Base-by-base conservation (phyloP, 23 tunicate species). In the Ascidia mentula region DNA sequence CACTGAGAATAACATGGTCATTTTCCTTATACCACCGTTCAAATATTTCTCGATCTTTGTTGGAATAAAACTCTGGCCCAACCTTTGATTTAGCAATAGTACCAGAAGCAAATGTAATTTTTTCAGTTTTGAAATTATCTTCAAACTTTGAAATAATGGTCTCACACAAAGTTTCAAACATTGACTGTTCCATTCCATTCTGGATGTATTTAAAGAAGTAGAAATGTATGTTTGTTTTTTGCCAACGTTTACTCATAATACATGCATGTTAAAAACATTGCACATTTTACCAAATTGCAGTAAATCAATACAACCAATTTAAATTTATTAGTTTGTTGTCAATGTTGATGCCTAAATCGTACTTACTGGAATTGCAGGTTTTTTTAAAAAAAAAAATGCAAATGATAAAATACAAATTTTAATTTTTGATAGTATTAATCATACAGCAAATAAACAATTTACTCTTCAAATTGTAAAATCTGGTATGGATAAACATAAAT, bases 1-100 rank as follows among this genome's bases (percentile, higher is more conserved):
- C 65, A 53, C 65, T 5, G 13, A 53, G 65, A 53, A 53, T 53
- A 3, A 53, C 65, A 53, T 53, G 65, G 65, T 53, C 65, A 53
- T 53, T 53, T 53, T 53, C 65, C 24, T 53, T 53, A 28, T 53
- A 53, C 65, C 65, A 53, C 7, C 65, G 65, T 9, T 53, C 65
- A 53, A 53, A 53, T 5, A 53, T 3, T 28, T 9, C 13, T 9
- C 2, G 65, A 9, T 6, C 24, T 6, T 53, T 53, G 65, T 53
- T 53, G 22, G 1, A 26, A 53, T 5, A 53, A 53, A 53, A 53
- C 1, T 53, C 13, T 20, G 22, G 28, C 24, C 28, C 28, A 26
- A 53, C 7, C 7, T 53, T 53, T 53, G 13, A 5, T 6, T 53
- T 53, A 28, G 65, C 65, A 53, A 53, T 53, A 28, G 65, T 53